These are phyloP conservation scores for Cydia strobilella DNA, from an alignment of 1,140 invertebrate species.

Conservation along the genomic window DNA sequence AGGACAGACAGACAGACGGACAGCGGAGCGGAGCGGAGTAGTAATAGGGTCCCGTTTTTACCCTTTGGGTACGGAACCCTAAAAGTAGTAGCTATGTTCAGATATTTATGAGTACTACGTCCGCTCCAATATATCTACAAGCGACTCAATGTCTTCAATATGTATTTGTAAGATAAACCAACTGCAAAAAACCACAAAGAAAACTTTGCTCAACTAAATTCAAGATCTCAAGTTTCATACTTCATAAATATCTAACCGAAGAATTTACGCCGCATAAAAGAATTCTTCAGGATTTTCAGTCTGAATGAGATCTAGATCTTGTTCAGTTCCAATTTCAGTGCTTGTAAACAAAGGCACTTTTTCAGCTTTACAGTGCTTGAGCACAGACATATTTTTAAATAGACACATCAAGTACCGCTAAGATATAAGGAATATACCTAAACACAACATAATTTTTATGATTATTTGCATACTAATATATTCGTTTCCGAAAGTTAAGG, in stretches of 20 bases:
- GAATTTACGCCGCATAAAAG: not conserved
- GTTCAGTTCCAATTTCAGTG: constrained; percentile 6
- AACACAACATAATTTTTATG: too few species aligned
- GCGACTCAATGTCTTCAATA: not conserved
- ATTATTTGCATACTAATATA: too few species aligned
- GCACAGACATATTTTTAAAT: not conserved
- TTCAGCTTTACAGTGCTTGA: not conserved
- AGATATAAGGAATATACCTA: too few species aligned
- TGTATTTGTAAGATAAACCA: not conserved
- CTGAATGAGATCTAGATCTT: not conserved
- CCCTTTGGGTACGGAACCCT: too few species aligned
- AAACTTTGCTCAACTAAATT: not conserved
- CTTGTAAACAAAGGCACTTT: constrained; percentile 18
- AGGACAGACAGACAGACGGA: too few species aligned
- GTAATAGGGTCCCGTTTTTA: too few species aligned
- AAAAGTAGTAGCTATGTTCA: too few species aligned
- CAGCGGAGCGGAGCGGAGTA: too few species aligned
- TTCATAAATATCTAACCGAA: not conserved
- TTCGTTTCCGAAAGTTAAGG: too few species aligned
- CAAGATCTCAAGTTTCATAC: not conserved
- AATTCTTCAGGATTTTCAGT: not conserved
- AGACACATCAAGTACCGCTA: not conserved
- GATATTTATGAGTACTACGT: too few species aligned
- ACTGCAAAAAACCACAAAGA: not conserved
- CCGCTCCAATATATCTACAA: too few species aligned